Evolutionary conservation across 2,797 vertebrate species (phyloP).

Genomic region (Squalus acanthias): DNA sequence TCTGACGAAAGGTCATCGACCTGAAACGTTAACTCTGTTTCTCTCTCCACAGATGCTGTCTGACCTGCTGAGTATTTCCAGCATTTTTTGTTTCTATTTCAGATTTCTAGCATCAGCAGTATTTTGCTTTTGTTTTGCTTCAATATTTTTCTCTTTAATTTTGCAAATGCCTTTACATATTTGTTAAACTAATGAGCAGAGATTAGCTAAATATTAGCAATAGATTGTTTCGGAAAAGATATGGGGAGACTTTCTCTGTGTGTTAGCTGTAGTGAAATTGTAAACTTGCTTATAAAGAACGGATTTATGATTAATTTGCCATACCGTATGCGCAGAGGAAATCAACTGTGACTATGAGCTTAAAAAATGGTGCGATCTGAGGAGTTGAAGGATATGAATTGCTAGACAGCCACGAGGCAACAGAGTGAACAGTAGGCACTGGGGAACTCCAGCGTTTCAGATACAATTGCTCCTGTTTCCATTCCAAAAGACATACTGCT

Average conservation of each 20-base stretch:
- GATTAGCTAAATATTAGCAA: neutral
- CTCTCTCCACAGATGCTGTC: too few relatives aligned
- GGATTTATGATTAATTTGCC: neutral
- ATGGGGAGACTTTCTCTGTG: neutral
- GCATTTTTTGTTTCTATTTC: too few relatives aligned
- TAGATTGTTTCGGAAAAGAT: neutral
- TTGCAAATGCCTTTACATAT: neutral
- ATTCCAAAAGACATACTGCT: neutral
- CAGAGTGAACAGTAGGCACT: neutral
- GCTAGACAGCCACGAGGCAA: neutral
- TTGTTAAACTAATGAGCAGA: conserved; percentile 12
- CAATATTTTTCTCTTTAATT: neutral
- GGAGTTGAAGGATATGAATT: neutral
- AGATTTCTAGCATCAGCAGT: too few relatives aligned
- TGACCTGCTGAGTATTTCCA: too few relatives aligned
- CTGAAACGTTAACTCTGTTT: too few relatives aligned
- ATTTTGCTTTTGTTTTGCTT: too few relatives aligned
- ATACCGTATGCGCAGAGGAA: neutral
- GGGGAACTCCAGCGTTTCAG: neutral
- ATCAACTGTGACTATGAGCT: neutral
- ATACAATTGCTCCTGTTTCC: neutral
- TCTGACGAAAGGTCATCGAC: too few relatives aligned
- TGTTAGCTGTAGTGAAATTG: neutral
- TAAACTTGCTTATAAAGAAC: neutral
- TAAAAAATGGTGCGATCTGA: neutral